Evolutionary conservation across 2,113 vertebrate genomes (phyloP).

Genomic region (Loxodonta africana): DNA sequence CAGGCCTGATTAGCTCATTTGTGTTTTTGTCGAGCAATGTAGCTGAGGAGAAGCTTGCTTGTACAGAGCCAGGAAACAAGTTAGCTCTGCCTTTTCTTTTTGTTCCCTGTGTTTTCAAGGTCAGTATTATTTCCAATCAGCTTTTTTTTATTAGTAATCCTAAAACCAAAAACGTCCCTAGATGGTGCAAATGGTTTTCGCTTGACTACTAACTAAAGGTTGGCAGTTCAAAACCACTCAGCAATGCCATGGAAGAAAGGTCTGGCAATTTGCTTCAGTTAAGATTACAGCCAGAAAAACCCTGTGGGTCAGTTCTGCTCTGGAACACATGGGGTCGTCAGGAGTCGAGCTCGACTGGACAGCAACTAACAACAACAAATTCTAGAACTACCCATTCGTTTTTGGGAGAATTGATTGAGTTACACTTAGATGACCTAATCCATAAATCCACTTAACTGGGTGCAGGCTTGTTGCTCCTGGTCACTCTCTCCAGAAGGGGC

Average conservation of each 20-base stretch:
- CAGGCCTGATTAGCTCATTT: not conserved
- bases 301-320: not conserved
- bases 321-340: not conserved
- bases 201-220: no score
- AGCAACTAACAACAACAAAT: not conserved
- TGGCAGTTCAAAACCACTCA: not conserved
- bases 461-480: not conserved
- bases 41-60: no score
- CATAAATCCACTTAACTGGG: not conserved
- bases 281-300: not conserved
- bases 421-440: not conserved
- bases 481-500: not conserved
- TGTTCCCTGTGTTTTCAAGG: no score
- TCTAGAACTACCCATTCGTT: not conserved
- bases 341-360: not conserved
- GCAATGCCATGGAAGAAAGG: no score
- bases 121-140: not conserved
- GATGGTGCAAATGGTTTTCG: no score
- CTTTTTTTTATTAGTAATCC: not conserved
- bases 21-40: not conserved
- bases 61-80: not conserved
- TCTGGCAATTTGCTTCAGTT: no score
- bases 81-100: not conserved
- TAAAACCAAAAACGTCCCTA: not conserved
- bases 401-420: not conserved